Evolutionary conservation across 2,888 invertebrate species (phyloP), one percentile per base, ranked within the genome.

Genomic region (Poecilobothrus nobilitatus): DNA sequence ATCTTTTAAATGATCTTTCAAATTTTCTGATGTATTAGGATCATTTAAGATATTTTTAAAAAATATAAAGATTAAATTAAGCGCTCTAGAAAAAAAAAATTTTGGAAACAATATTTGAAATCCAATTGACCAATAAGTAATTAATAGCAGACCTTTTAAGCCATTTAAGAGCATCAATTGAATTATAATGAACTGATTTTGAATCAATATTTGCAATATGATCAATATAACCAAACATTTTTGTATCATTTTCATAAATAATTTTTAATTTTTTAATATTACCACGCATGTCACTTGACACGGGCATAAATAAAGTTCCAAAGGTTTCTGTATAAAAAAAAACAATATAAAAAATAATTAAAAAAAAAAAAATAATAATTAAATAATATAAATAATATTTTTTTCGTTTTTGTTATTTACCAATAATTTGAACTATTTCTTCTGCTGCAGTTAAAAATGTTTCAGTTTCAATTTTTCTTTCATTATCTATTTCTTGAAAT

Each of bases 261-360:
- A 83, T 84, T 63, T 81, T 83, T 70, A 91, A 81, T 86, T 89
- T 90, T 89, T 89, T 79, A 53, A 92, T 87, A 80, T 92, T 92
- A 74, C 89, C 88, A 81, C 87, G 86, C 86, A 92, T 89, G 76
- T 92, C 92, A 79, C 86, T 86, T 75, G 87, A 88, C 63, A 92
- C 88, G 34, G 91, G 90, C 65, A 87, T 84, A 80, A 91, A 91
- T 20, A 88, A 82, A 80, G 87, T 88, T 67, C 92, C 92, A 77
- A 92, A 87, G 73, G 86, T 85, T 76, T 90, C 91, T 91, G 83
- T 73, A 85, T 68, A 2, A 1, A n/a, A n/a, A n/a, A n/a, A n/a
- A n/a, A n/a, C n/a, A n/a, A n/a, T n/a, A n/a, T n/a, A n/a, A n/a
- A n/a, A n/a, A n/a, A n/a, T n/a, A n/a, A n/a, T n/a, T n/a, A n/a